phyloP scores from a whole-genome alignment of 2,888 invertebrate genomes.

The Antitype chi region DNA sequence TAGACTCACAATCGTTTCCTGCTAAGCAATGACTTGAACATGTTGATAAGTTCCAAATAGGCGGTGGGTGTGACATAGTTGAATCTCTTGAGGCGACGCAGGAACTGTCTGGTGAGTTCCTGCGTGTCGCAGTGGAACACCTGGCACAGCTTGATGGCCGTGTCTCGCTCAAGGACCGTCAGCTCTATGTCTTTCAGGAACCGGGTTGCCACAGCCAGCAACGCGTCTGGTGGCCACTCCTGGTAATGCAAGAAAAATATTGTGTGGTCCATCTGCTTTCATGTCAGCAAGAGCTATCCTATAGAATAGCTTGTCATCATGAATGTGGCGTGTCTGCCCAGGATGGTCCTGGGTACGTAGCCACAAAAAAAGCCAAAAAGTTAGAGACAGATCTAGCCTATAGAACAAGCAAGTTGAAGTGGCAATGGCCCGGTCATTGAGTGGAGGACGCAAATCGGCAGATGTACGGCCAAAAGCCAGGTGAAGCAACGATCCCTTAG shows the following conservation, averaged over 20 bases:
- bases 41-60: conserved; percentile 97
- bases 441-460: not conserved
- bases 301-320: not conserved
- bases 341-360: not conserved
- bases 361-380: not conserved
- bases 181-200: conserved; percentile 96
- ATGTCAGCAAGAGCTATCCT: not conserved
- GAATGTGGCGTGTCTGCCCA: too few species aligned
- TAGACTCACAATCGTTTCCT: conserved; percentile 93
- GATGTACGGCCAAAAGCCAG: not conserved
- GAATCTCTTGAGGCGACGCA: conserved; percentile 92
- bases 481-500: not conserved
- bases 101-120: conserved; percentile 92
- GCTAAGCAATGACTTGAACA: conserved; percentile 95
- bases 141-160: conserved; percentile 97
- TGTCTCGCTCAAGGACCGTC: conserved; percentile 93
- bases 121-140: conserved; percentile 96
- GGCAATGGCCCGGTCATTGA: not conserved
- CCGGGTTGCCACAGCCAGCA: conserved; percentile 96
- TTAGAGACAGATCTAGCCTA: not conserved
- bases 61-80: conserved; percentile 98
- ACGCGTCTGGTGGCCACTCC: conserved; percentile 98
- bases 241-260: conserved; percentile 71
- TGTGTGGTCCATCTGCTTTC: not conserved
- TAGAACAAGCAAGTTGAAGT: not conserved